Conservation (phyloP, 1,140 invertebrate genomes). For the Drosophila persimilis region DNA sequence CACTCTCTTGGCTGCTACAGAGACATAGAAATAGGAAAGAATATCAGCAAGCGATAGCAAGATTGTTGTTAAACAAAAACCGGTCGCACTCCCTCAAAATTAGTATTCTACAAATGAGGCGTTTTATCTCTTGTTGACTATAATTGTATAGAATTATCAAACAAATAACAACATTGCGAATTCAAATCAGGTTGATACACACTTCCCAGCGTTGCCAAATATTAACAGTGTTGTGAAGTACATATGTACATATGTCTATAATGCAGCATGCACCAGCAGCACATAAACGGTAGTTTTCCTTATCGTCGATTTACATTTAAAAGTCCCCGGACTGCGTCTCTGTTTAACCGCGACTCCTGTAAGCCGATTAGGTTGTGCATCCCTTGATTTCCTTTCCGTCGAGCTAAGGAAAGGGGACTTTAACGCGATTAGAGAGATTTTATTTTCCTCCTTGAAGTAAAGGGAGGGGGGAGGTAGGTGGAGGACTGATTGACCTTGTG, state of each 20-base stretch:
- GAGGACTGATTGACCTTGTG: conserved; percentile 38
- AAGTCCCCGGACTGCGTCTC: conserved; percentile 9
- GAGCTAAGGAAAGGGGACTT: not conserved
- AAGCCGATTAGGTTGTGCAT: conserved; percentile 45
- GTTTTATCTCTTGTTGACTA: too few species aligned
- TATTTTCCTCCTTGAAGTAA: conserved; percentile 15
- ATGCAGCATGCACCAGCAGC: too few species aligned
- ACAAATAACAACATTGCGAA: too few species aligned
- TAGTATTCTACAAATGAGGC: not conserved
- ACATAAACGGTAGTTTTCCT: too few species aligned
- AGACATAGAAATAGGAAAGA: not conserved
- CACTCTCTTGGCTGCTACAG: not conserved
- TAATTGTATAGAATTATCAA: too few species aligned
- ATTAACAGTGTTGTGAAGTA: too few species aligned
- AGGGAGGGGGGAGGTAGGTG: not conserved
- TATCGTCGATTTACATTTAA: not conserved
- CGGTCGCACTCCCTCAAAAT: not conserved
- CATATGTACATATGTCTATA: too few species aligned
- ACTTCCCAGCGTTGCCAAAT: too few species aligned
- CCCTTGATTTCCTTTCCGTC: too few species aligned
- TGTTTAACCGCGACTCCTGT: conserved; percentile 21
- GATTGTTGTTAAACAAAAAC: conserved; percentile 35
- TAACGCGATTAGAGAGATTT: conserved; percentile 34
- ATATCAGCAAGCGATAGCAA: conserved; percentile 24
- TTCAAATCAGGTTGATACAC: too few species aligned